Evolutionary conservation across 2,113 vertebrate species (phyloP), one percentile per base, ranked within the genome.

Genomic region (Strix aluco): DNA sequence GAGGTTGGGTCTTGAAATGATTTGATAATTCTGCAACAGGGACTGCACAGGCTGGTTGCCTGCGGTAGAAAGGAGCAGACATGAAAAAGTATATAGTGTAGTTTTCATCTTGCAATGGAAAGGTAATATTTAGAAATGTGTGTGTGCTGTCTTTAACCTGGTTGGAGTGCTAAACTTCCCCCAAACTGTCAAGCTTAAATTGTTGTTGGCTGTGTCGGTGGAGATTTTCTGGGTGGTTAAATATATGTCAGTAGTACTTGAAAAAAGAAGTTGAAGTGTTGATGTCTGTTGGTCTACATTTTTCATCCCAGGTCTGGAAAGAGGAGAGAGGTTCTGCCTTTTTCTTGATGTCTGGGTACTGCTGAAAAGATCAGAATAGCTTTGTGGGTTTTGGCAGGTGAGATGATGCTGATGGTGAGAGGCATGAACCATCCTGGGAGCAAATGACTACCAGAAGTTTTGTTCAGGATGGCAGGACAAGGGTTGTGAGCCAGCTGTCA

Each of bases 1-100:
- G 95, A 97, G 95, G 90, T 84, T 95, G 92, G 61, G 81, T 87
- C 87, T 87, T 87, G 58, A 81, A 83, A 71, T 86, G 32, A 89
- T 96, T 80, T 94, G 90, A 23, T 97, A 92, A 86, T 91, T 94
- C 84, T 90, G 66, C 67, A 73, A 3, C 1, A 9, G 51, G 84
- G 81, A 59, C 66, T 59, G 75, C 61, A 18, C 25, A 16, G 49
- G 30, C 62, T 85, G 51, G 36, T 79, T 89, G 87, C 89, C 74
- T 80, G 67, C 4, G 1, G 15, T 58, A 52, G 58, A 79, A 69
- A 70, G 40, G 86, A 86, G 77, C 1, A 3, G 44, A 69, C 5
- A 5, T 87, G 62, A 15, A 58, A 65, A 87, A 88, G 58, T 46
- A 23, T 65, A 6, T 23, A 59, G 70, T 15, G 22, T 54, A 71